Base-by-base conservation (phyloP, 2,113 vertebrate genomes). In the Chiloscyllium plagiosum region DNA sequence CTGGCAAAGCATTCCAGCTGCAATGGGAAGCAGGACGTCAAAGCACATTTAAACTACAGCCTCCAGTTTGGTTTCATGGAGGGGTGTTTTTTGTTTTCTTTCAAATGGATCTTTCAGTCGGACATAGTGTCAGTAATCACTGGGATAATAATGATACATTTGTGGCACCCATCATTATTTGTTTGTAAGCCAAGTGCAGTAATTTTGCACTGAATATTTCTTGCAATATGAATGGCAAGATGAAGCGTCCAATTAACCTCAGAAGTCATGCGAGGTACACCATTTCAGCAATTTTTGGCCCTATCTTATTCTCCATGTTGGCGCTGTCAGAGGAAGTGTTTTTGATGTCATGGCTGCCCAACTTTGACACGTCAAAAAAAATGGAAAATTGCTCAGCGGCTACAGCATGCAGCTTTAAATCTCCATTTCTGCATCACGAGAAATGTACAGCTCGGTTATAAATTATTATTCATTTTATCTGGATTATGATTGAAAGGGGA, bases 401-500 rank as follows among this genome's bases (percentile, higher is more conserved):
- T 93, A 3, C 61, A 93, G 22, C 61, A 66, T 37, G 8, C n/a
- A 37, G 61, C 22, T 52, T 37, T 66, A 37, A 61, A 93, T 68
- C 89, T 24, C 89, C 61, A 66, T 93, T 93, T 20, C 33, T 19
- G 65, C 6, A 33, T 37, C 89, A 68, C 33, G 19, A 66, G 68
- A 66, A 93, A 22, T 93, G 89, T 33, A 68, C 89, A 66, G 61
- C 61, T 93, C 37, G 61, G 89, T 68, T 66, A 37, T 33, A 93
- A 93, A 37, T 93, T 37, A 66, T 33, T n/a, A 6, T 66, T 33
- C 56, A 66, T 66, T 42, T 93, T 66, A 93, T 66, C 61, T 37
- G n/a, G 89, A 66, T 20, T n/a, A 68, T 93, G 89, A 93, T 93
- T 93, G 61, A 93, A 68, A 17, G 33, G 37, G 33, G n/a, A 93